Evolutionary conservation across 1,140 invertebrate species (phyloP).

Genomic region (Hirudo medicinalis): DNA sequence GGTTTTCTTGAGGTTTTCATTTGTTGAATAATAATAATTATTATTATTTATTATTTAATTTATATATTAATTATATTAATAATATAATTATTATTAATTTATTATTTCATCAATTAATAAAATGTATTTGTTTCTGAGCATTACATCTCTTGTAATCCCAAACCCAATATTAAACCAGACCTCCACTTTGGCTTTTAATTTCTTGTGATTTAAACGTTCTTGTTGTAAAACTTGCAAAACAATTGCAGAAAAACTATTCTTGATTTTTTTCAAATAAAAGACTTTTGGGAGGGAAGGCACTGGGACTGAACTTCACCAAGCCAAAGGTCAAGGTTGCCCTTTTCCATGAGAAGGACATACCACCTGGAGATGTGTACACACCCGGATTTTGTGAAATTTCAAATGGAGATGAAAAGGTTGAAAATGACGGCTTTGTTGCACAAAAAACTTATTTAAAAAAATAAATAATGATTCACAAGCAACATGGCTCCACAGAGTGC

Average conservation of each 20-base stretch:
- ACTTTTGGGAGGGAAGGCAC: constrained; percentile 13
- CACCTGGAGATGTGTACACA: neutral
- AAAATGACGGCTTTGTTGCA: neutral
- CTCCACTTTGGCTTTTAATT: neutral
- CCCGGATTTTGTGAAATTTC: constrained; percentile 9
- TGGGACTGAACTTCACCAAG: constrained; percentile 12
- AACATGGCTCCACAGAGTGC: no score
- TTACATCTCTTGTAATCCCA: neutral
- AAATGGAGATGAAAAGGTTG: constrained; percentile 17
- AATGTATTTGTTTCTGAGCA: neutral
- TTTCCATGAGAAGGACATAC: constrained; percentile 14
- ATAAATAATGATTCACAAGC: no score
- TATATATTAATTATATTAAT: no score
- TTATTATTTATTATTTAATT: no score
- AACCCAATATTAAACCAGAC: neutral
- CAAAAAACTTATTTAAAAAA: no score
- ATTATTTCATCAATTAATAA: neutral
- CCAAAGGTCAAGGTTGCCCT: constrained; percentile 12
- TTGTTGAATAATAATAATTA: neutral
- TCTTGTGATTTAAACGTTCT: neutral
- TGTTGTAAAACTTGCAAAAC: no score
- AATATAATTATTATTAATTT: no score
- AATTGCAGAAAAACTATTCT: no score
- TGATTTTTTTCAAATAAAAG: neutral
- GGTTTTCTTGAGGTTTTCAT: neutral